Conservation (phyloP, 2,113 vertebrate genomes). For the Eonycteris spelaea region DNA sequence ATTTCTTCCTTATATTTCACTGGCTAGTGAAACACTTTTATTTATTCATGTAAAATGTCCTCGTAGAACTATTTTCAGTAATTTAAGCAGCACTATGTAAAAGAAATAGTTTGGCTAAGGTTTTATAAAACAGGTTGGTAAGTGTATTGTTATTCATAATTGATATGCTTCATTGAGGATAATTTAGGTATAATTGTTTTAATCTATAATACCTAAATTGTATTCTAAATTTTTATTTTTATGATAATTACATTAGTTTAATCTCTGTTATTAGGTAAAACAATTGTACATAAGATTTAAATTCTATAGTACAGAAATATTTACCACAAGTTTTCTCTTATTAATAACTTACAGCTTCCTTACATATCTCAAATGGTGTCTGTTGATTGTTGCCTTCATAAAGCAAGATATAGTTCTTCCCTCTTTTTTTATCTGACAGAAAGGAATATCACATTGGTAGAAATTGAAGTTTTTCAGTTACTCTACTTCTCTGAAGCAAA, state of each 20-base stretch:
- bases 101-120: slow-evolving; percentile 29
- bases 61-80: slow-evolving; percentile 34
- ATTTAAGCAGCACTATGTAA: slow-evolving; percentile 52
- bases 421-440: not conserved
- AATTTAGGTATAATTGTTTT: slow-evolving; percentile 41
- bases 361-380: not conserved
- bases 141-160: slow-evolving; percentile 33
- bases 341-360: not conserved
- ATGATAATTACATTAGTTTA: not conserved
- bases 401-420: not conserved
- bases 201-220: not conserved
- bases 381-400: not conserved
- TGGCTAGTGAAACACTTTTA: slow-evolving; percentile 28
- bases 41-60: slow-evolving; percentile 34
- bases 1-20: slow-evolving; percentile 40
- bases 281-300: not conserved
- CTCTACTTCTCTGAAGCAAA: not conserved
- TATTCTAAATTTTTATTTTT: slow-evolving; percentile 1
- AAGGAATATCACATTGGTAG: not conserved
- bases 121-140: slow-evolving; percentile 46
- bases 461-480: not conserved
- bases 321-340: not conserved
- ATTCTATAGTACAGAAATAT: not conserved
- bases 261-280: slow-evolving; percentile 21
- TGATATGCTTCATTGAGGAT: not conserved